Conservation (phyloP, 1,140 invertebrate genomes). For the Hirudo medicinalis region DNA sequence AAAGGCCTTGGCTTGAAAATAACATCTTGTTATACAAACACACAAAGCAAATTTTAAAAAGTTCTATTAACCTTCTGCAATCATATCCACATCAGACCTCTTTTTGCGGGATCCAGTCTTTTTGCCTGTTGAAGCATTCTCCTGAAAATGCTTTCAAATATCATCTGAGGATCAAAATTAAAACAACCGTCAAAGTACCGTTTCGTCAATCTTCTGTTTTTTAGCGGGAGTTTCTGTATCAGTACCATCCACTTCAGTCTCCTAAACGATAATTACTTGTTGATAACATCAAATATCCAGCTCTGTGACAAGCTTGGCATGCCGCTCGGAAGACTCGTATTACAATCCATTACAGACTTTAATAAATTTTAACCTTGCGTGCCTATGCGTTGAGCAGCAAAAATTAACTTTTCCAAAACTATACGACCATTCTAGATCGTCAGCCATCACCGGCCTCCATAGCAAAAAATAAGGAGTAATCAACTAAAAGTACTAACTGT, state of each 20-base stretch:
- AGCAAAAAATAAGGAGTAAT: too few relatives aligned
- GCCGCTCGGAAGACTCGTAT: too few relatives aligned
- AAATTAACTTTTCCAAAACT: too few relatives aligned
- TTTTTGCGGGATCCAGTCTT: conserved; percentile 2
- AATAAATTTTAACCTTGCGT: too few relatives aligned
- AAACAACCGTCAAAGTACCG: not conserved
- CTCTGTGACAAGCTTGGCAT: too few relatives aligned
- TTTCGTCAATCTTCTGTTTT: not conserved
- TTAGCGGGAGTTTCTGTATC: conserved; percentile 6
- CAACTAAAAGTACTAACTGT: too few relatives aligned
- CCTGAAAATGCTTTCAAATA: not conserved
- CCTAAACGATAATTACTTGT: not conserved
- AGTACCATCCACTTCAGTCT: conserved; percentile 1
- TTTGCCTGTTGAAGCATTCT: conserved; percentile 6
- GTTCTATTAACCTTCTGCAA: not conserved
- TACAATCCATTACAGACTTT: too few relatives aligned
- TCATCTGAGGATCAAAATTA: not conserved
- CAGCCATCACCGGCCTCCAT: too few relatives aligned
- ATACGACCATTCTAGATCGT: too few relatives aligned
- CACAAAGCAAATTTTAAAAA: not conserved
- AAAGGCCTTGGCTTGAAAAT: not conserved
- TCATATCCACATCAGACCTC: conserved; percentile 4
- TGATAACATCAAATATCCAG: too few relatives aligned
- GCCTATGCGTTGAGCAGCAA: too few relatives aligned
- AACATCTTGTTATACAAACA: not conserved